Percentiles rank a stretch among this genome's conserved stretches.
These are phyloP conservation scores for Pseudomyrmex pallidus DNA, from an alignment of 1,140 invertebrate species.

Conservation along the genomic window DNA sequence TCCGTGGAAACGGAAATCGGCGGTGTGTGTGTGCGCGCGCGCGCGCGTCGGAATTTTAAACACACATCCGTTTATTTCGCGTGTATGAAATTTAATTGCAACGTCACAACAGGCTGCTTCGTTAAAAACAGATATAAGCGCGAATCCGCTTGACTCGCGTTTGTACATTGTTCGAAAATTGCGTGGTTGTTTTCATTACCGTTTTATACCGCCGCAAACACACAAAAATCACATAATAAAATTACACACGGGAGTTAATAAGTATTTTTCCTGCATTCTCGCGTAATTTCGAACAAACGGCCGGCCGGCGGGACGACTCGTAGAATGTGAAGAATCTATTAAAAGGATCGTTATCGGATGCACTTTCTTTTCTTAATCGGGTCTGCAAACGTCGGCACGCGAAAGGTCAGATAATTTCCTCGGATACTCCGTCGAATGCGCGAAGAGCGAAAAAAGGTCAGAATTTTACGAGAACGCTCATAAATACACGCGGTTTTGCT, in stretches of 20 bases:
- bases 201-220: not conserved
- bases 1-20: constrained; percentile 39
- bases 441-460: constrained; percentile 29
- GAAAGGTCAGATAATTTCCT: constrained; percentile 52
- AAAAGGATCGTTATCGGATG: constrained; percentile 37
- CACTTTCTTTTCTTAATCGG: constrained; percentile 13
- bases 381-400: not conserved
- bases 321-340: not conserved
- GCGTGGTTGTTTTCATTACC: constrained; percentile 29
- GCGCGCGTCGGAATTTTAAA: constrained; percentile 52
- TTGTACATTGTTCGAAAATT: constrained; percentile 36
- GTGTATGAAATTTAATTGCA: constrained; percentile 59
- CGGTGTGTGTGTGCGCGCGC: not conserved
- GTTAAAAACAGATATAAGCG: constrained; percentile 42
- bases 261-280: not conserved
- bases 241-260: constrained; percentile 10
- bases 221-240: constrained; percentile 24
- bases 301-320: too few relatives aligned
- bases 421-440: not conserved
- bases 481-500: constrained; percentile 15
- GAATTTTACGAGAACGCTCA: constrained; percentile 57
- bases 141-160: constrained; percentile 19
- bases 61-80: constrained; percentile 29
- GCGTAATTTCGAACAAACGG: not conserved
- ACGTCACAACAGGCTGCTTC: constrained; percentile 45